Evolutionary conservation across 2,113 vertebrate species (phyloP), one percentile per base, ranked within the genome.

Genomic region (Formicarius rufipectus): DNA sequence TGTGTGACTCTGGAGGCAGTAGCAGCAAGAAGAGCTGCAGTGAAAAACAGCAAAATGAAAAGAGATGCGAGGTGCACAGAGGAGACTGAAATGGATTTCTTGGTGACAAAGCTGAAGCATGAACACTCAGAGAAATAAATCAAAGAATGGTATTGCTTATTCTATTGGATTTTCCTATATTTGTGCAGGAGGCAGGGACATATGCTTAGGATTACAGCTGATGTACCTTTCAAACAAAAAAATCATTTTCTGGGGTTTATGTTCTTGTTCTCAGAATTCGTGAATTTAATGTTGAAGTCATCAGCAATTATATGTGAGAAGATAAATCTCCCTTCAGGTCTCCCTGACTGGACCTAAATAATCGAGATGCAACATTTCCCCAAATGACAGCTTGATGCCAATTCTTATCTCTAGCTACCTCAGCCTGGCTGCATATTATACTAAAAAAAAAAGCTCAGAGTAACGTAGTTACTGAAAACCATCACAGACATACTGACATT

Each of bases 171-270:
- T 95, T 93, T 78, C 80, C 47, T 82, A 6, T 79, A 67, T 90
- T 86, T 16, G 4, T 84, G 56, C 21, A 77, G 63, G 28, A 78
- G 60, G 68, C 60, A 90, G 68, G 47, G 64, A 81, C 85, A 92
- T 90, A 81, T 80, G 68, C 60, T 95, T 93, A 63, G 68, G 47
- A 93, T 95, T 96, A 94, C 84, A 84, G 64, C 47, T 92, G 84
- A 96, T 64, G 68, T 87, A 52, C 44, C 80, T 92, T 95, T 94
- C 76, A 90, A 81, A 90, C 66, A 93, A 81, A 89, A 89, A 93
- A 68, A 8, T 77, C 7, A 7, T 93, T 88, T 90, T 94, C 83
- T 72, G 60, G 33, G 72, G 74, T 87, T 91, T 93, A 59, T 75
- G 71, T 83, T 91, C 89, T 93, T 84, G 22, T 86, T 93, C 73